Conservation (phyloP, 1,140 invertebrate species). For the Bombus confusus region DNA sequence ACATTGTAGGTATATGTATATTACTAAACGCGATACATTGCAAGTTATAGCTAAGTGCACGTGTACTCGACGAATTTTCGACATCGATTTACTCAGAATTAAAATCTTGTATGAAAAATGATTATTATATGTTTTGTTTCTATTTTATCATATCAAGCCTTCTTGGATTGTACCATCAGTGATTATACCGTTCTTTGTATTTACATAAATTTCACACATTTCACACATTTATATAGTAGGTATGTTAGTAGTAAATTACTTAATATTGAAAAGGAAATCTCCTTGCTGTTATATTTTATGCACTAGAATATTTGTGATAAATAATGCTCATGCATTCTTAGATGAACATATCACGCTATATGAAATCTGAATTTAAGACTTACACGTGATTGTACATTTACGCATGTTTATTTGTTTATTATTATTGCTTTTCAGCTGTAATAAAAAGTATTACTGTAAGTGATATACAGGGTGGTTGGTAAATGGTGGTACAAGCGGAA, state of each 20-base stretch:
- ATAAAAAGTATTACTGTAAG: constrained; percentile 50
- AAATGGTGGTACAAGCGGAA: too few species aligned
- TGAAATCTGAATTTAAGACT: background rate
- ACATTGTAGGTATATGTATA: too few species aligned
- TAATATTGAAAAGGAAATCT: background rate
- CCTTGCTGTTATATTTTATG: background rate
- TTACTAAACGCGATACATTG: too few species aligned
- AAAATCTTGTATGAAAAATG: background rate
- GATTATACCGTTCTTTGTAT: background rate
- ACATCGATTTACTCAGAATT: too few species aligned
- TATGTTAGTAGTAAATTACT: background rate
- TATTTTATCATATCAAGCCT: background rate
- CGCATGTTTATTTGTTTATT: constrained; percentile 34
- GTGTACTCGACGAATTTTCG: too few species aligned
- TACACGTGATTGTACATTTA: constrained; percentile 60
- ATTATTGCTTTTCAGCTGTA: constrained; percentile 73
- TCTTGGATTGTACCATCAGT: background rate
- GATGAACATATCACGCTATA: background rate
- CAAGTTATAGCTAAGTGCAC: too few species aligned
- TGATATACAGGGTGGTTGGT: too few species aligned
- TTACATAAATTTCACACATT: background rate
- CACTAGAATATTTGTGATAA: background rate
- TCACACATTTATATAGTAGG: background rate
- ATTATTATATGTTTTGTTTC: background rate
- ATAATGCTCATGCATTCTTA: background rate